Percentiles rank a stretch among this genome's conserved stretches.
Evolutionary conservation across 2,113 vertebrate genomes (phyloP).

Genomic region (Phyllostomus discolor): DNA sequence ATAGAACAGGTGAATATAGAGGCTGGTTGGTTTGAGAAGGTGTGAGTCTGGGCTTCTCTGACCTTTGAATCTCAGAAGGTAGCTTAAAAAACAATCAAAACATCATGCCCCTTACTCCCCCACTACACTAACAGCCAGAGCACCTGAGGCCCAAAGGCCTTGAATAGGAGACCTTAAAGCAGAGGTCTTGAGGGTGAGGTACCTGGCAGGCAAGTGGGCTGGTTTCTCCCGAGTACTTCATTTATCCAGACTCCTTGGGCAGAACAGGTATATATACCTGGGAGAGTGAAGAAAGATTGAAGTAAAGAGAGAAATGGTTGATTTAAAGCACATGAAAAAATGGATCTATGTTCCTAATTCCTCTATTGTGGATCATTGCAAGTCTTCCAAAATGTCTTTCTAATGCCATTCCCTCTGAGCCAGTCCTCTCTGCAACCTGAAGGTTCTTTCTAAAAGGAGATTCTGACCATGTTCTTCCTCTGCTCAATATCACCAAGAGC

Average conservation of each 20-base stretch:
- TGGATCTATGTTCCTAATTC: background rate
- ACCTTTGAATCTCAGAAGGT: background rate
- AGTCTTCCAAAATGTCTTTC: background rate
- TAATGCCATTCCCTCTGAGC: background rate
- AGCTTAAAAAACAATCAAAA: background rate
- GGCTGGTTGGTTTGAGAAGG: background rate
- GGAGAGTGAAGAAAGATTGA: background rate
- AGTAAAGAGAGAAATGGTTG: background rate
- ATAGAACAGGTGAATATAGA: background rate
- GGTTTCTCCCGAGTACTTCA: conserved; percentile 77
- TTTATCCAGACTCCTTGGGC: conserved; percentile 84
- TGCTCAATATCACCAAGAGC: background rate
- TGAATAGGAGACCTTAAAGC: background rate
- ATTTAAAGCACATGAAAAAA: background rate
- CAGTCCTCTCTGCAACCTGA: background rate
- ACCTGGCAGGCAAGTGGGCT: conserved; percentile 84
- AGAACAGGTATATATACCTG: conserved; percentile 86
- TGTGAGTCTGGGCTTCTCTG: background rate
- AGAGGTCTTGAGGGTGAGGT: conserved; percentile 30
- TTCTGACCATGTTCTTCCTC: background rate
- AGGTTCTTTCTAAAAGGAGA: background rate
- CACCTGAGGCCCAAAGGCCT: background rate
- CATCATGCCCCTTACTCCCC: background rate
- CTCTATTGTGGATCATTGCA: background rate
- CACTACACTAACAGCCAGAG: background rate